Evolutionary conservation across 2,888 invertebrate genomes (phyloP).

Genomic region (Colostygia pectinataria): DNA sequence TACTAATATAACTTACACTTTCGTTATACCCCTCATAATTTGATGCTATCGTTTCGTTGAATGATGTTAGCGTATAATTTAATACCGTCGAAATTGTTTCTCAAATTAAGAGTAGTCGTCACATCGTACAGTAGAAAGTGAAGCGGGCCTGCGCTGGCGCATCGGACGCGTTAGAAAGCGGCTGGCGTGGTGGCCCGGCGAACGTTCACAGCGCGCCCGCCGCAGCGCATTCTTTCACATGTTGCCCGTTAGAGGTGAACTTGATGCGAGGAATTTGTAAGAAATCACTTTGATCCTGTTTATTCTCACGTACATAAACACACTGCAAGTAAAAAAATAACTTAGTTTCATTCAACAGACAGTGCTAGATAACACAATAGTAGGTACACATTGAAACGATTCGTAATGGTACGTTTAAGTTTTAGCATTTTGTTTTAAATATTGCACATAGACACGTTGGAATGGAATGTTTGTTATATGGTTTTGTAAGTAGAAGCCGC

Average conservation of each 20-base stretch:
- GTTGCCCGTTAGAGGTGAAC: conserved; percentile 34
- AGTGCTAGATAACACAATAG: not conserved
- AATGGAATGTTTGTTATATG: conserved; percentile 24
- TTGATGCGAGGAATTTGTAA: conserved; percentile 33
- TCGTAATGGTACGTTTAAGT: not conserved
- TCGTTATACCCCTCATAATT: conserved; percentile 21
- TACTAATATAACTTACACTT: conserved; percentile 20
- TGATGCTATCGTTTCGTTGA: conserved; percentile 17
- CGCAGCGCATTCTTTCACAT: conserved; percentile 69
- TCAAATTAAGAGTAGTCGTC: conserved; percentile 41
- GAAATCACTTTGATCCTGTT: conserved; percentile 21
- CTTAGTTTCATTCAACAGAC: not conserved
- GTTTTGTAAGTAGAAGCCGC: conserved; percentile 23
- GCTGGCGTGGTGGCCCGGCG: conserved; percentile 57
- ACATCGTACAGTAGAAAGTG: conserved; percentile 78
- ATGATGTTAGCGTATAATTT: conserved; percentile 31
- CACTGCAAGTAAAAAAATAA: too few species aligned
- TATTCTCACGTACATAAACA: conserved; percentile 1
- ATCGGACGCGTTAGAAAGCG: conserved; percentile 77
- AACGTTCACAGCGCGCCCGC: conserved; percentile 58
- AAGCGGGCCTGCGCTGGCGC: conserved; percentile 69
- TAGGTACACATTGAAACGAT: not conserved
- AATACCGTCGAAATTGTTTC: conserved; percentile 38
- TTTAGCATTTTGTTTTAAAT: not conserved
- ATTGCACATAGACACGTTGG: conserved; percentile 5